Evolutionary conservation across 2,888 invertebrate genomes (phyloP), one percentile per base, ranked within the genome.

Genomic region (Tachystola acroxantha): DNA sequence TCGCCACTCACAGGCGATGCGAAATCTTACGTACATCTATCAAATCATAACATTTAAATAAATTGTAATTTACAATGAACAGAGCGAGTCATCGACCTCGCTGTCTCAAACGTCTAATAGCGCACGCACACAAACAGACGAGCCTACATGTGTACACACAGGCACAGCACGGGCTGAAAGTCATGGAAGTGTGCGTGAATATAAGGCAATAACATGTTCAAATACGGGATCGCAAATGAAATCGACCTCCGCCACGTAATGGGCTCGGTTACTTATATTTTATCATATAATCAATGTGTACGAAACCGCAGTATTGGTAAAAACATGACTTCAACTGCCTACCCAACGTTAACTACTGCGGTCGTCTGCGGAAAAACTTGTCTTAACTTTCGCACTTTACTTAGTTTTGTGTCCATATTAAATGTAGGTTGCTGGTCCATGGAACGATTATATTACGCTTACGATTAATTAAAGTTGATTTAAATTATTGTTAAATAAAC

Each of bases 1-100:
- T 16, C 19, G 14, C 26, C 32, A 40, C 32, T 32, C 30, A 36
- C 45, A 42, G n/a, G 43, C 50, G 54, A 50, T 52, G 66, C 68
- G 57, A 63, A 64, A 67, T 67, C 64, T 63, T 57, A 47, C 55
- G n/a, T 52, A 63, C 67, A 71, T 78, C 70, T 74, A 74, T 77
- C 73, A 77, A 71, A 75, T 69, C 64, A 64, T 62, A 64, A 56
- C 68, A 78, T 81, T 81, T 77, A 75, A 79, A 82, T 81, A 78
- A 75, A 79, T 80, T 78, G 73, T 78, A 75, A 79, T 72, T 78
- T 79, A 75, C 77, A 81, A 81, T 79, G 78, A 72, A 73, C 65
- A 64, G 66, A 63, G 43, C 51, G 62, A 72, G 81, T 76, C 79
- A 68, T 64, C 70, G 77, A 79, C 78, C 82, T 62, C 67, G 48